Base-by-base conservation (phyloP, 2,888 invertebrate species). In the Perizoma affinitatum region DNA sequence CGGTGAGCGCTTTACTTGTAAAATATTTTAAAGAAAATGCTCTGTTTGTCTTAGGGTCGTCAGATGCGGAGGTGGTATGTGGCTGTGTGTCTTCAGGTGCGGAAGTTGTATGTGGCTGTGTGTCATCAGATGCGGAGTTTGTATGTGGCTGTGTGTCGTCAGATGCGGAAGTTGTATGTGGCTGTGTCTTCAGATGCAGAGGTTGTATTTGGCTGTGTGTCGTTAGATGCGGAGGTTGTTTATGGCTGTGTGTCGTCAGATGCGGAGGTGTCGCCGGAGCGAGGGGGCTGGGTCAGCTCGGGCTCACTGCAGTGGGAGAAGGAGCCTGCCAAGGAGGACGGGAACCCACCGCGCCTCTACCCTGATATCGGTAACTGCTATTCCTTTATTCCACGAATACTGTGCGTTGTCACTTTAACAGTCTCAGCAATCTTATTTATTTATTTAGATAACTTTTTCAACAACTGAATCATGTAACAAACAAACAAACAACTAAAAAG, bases 331-430 rank as follows among this genome's bases (percentile, higher is more conserved):
- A 61, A 73, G 0, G 87, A 73, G 0, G 87, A 84, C 0, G 75
- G 64, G 0, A 82, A 87, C 0, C 78, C 86, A 0, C 86, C 88
- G 0, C 69, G 86, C 0, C 43, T 90, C 0, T 90, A 90, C 58
- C 90, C 90, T 0, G 83, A 76, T 10, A 63, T 90, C 56, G 89
- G 90, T 90, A 22, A 75, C 22, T n/a, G n/a, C n/a, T n/a, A n/a
- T n/a, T n/a, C n/a, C n/a, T n/a, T n/a, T n/a, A n/a, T n/a, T n/a
- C n/a, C n/a, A n/a, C n/a, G n/a, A n/a, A n/a, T n/a, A n/a, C n/a
- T n/a, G n/a, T n/a, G n/a, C n/a, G n/a, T n/a, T n/a, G n/a, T n/a
- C n/a, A n/a, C n/a, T n/a, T n/a, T n/a, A n/a, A n/a, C n/a, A n/a
- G 22, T 22, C 22, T 22, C 22, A 22, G 22, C 22, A 22, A 22